Percentiles rank a stretch among this genome's conserved stretches.
phyloP scores from a whole-genome alignment of 1,140 invertebrate species.

The Trialeurodes vaporariorum region DNA sequence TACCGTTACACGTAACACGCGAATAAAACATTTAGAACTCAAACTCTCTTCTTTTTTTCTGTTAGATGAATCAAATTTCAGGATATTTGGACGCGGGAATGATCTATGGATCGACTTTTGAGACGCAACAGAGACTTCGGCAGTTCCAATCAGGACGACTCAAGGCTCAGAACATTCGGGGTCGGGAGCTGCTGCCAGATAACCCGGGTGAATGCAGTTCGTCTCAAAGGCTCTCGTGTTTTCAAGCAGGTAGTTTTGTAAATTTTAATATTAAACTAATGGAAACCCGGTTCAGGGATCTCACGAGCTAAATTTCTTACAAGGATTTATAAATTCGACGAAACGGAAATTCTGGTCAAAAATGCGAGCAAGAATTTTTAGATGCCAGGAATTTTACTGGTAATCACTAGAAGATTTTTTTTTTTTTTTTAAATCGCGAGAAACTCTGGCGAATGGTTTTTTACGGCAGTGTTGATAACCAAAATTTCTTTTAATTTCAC shows the following conservation, averaged over 20 bases:
- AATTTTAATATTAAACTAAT: not conserved
- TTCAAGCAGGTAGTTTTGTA: slow-evolving; percentile 23
- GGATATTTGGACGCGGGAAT: slow-evolving; percentile 56
- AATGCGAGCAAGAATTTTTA: too few relatives aligned
- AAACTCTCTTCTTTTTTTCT: not conserved
- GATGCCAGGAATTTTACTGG: too few relatives aligned
- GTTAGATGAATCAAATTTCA: slow-evolving; percentile 57
- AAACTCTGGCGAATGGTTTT: too few relatives aligned
- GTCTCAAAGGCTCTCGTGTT: slow-evolving; percentile 23
- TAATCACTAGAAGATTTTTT: too few relatives aligned
- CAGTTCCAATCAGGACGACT: slow-evolving; percentile 44
- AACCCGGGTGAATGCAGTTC: slow-evolving; percentile 26
- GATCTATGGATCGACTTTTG: slow-evolving; percentile 52
- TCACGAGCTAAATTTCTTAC: not conserved
- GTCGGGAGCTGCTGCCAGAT: slow-evolving; percentile 24
- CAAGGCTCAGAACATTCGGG: slow-evolving; percentile 33
- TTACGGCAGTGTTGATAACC: too few relatives aligned
- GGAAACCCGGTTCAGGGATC: not conserved
- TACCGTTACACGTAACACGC: too few relatives aligned
- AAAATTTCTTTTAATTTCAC: too few relatives aligned
- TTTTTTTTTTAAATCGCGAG: too few relatives aligned
- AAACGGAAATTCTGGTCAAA: not conserved
- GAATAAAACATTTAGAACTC: too few relatives aligned
- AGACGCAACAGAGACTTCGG: slow-evolving; percentile 40
- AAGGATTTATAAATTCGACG: not conserved